Percentiles rank a stretch among this genome's conserved stretches.
phyloP scores from a whole-genome alignment of 2,888 invertebrate species.

The Agrilus mali region DNA sequence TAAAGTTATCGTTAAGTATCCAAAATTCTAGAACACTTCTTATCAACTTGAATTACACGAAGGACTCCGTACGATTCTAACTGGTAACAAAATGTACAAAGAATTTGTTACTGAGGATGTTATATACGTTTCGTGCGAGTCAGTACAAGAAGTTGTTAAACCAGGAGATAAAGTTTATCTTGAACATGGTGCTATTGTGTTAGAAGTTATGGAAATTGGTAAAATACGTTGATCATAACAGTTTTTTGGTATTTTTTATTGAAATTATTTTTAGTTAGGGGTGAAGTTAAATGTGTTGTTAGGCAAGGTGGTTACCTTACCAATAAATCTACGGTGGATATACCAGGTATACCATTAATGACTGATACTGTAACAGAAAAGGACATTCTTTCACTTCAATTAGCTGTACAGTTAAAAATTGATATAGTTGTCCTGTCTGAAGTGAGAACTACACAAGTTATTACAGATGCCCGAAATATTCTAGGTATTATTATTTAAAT shows the following conservation, averaged over 20 bases:
- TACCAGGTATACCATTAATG: slow-evolving; percentile 39
- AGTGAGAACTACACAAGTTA: slow-evolving; percentile 54
- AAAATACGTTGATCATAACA: slow-evolving; percentile 12
- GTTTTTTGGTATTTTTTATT: too few species aligned
- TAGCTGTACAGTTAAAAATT: slow-evolving; percentile 54
- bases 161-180: slow-evolving; percentile 39
- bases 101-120: slow-evolving; percentile 42
- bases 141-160: slow-evolving; percentile 37
- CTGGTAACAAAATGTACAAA: slow-evolving; percentile 40
- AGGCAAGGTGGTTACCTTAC: slow-evolving; percentile 40
- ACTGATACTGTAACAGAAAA: slow-evolving; percentile 29
- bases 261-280: too few species aligned
- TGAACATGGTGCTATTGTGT: slow-evolving; percentile 60
- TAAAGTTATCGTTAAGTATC: too few species aligned
- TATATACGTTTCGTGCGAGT: slow-evolving; percentile 42
- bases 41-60: slow-evolving; percentile 15
- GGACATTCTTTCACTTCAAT: slow-evolving; percentile 38
- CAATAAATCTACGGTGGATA: slow-evolving; percentile 39
- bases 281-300: slow-evolving; percentile 32
- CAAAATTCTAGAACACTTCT: not conserved
- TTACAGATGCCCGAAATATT: slow-evolving; percentile 47
- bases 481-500: slow-evolving; percentile 18
- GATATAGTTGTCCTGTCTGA: slow-evolving; percentile 72
- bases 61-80: slow-evolving; percentile 35
- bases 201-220: slow-evolving; percentile 58